These are phyloP conservation scores for Sarcophaga subvicina DNA, from an alignment of 2,888 invertebrate genomes.

Conservation along the genomic window DNA sequence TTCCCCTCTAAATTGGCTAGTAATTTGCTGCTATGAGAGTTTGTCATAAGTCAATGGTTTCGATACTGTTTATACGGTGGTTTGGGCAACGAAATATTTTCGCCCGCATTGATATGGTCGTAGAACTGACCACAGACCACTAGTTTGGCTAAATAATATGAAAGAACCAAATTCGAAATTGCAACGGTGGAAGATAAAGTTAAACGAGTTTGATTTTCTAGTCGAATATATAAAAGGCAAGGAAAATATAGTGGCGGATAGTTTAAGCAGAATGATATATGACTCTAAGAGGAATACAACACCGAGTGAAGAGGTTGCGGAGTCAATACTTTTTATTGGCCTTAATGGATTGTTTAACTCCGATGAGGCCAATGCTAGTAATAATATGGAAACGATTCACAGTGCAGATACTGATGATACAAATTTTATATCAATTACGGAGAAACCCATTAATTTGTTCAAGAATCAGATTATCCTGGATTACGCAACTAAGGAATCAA, in stretches of 20 bases:
- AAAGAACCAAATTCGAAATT: no score
- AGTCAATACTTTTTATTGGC: not conserved
- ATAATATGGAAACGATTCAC: no score
- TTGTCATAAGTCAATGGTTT: no score
- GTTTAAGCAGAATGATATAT: not conserved
- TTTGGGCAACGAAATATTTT: not conserved
- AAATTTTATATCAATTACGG: slow-evolving; percentile 44
- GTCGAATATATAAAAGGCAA: not conserved
- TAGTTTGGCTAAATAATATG: no score
- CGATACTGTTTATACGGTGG: no score
- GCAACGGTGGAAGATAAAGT: not conserved
- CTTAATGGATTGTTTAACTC: not conserved
- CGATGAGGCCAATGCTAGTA: not conserved
- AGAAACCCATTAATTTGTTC: slow-evolving; percentile 19
- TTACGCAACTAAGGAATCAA: not conserved
- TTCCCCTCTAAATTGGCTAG: no score
- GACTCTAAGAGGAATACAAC: not conserved
- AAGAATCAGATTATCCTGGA: no score
- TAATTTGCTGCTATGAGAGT: no score
- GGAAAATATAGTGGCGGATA: not conserved
- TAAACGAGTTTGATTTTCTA: not conserved
- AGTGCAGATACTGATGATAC: slow-evolving; percentile 4
- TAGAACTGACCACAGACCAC: no score
- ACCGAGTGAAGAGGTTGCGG: not conserved
- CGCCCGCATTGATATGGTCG: no score